Base-by-base conservation (phyloP, 1,140 invertebrate species). In the Chironomus striatipennis region DNA sequence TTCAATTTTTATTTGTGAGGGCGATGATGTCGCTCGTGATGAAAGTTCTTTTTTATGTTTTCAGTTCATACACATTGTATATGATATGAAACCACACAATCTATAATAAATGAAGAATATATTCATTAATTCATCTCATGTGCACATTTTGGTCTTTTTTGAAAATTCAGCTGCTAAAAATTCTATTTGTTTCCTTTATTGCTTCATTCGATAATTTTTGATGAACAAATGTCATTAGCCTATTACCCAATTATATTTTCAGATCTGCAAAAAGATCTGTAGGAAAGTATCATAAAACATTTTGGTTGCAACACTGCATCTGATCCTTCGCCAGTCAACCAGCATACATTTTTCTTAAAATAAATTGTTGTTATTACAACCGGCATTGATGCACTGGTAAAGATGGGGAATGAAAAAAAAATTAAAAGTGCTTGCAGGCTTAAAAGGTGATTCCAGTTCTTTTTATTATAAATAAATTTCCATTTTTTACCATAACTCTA, bases 321-420 rank as follows among this genome's bases (percentile, higher is more conserved):
- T 18, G 65, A 17, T 70, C 65, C 65, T 70, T 70, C 17, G 20
- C 18, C 8, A 70, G 17, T 12, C 65, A 18, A 21, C 65, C 65
- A 70, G 65, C 65, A 70, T 70, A 70, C 18, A 70, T 21, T 15
- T 67, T 67, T 67, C 18, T 10, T 70, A 10, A 21, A 57, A 18
- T 70, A 70, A 70, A 18, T 18, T 18, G 18, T 70, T 70, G 17
- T 70, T 70, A 70, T 70, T 70, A 70, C 47, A 57, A n/a, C 47
- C 47, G 65, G 18, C 65, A 70, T 70, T 21, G 65, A 21, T 70
- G 47, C 47, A 57, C n/a, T 12, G 12, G 5, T 57, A 12, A 57
- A 57, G 47, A 12, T 5, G n/a, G 4, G 12, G n/a, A 57, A 10
- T 15, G 12, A 57, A 57, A 57, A 12, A 20, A 3, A 70, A 1